A percentile compares a stretch with the other conserved stretches of the same genome.
phyloP scores from a whole-genome alignment of 2,888 invertebrate species.

The Drosophila borborema region DNA sequence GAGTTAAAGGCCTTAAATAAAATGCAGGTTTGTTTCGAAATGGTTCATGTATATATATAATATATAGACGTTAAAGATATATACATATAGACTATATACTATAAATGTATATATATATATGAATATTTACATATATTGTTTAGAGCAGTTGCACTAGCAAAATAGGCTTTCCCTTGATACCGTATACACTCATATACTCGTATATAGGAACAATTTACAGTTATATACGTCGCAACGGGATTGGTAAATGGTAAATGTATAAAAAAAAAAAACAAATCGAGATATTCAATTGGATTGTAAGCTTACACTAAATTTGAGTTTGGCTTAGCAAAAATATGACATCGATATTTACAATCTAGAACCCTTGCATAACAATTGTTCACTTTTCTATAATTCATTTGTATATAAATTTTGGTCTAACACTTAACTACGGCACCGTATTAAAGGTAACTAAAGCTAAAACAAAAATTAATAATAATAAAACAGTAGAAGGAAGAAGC shows the following conservation, averaged over 20 bases:
- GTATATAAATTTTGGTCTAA: slow-evolving; percentile 10
- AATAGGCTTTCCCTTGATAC: not conserved
- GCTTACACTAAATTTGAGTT: slow-evolving; percentile 20
- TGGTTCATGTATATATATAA: no score
- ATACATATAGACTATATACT: slow-evolving; percentile 1
- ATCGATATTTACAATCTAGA: not conserved
- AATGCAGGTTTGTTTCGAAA: not conserved
- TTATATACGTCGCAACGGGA: not conserved
- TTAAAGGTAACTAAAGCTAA: slow-evolving; percentile 1
- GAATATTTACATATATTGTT: not conserved
- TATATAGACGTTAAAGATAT: not conserved
- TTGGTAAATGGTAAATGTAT: not conserved
- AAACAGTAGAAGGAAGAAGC: not conserved
- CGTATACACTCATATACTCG: no score
- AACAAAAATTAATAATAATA: not conserved
- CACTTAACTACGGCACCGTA: not conserved
- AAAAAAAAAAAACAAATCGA: slow-evolving; percentile 19
- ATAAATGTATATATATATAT: not conserved
- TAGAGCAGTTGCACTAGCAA: not conserved
- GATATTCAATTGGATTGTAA: slow-evolving; percentile 25
- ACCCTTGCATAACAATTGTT: not conserved
- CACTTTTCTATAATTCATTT: not conserved
- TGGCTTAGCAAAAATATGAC: slow-evolving; percentile 37
- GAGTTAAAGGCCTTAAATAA: not conserved
- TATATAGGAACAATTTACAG: slow-evolving; percentile 10